These are phyloP conservation scores for Medauroidea extradentata DNA, from an alignment of 1,140 invertebrate genomes.

Conservation along the genomic window DNA sequence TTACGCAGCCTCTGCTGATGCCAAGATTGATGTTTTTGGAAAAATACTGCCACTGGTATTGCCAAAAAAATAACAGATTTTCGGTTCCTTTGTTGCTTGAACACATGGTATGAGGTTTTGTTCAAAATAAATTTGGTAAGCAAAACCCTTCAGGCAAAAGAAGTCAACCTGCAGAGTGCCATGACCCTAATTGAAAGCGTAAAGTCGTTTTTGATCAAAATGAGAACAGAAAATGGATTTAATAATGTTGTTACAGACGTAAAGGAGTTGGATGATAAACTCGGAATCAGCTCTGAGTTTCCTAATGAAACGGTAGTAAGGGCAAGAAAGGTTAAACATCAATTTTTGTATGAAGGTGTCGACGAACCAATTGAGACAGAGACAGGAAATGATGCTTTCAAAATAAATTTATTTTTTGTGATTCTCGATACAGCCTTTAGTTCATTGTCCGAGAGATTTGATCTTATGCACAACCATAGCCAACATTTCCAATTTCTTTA, in stretches of 20 bases:
- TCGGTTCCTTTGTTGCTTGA: constrained; percentile 7
- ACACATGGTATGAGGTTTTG: constrained; percentile 10
- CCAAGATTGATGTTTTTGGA: not conserved
- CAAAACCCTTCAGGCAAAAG: constrained; percentile 5
- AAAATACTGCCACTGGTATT: not conserved
- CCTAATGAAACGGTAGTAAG: constrained; percentile 1
- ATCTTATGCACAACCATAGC: no score
- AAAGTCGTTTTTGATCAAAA: constrained; percentile 5
- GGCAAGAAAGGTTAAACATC: not conserved
- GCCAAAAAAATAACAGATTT: constrained; percentile 5
- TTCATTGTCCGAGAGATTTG: no score
- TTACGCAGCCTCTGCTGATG: no score
- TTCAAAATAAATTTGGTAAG: constrained; percentile 15
- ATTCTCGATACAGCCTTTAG: no score
- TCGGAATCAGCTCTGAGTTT: constrained; percentile 8
- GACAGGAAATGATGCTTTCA: no score
- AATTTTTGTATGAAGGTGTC: constrained; percentile 4
- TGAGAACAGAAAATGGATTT: constrained; percentile 6
- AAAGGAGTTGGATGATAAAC: constrained; percentile 10
- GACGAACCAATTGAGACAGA: no score
- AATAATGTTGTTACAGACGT: constrained; percentile 9
- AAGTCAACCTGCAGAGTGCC: not conserved
- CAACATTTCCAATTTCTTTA: no score
- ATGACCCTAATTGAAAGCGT: no score
- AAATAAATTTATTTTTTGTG: no score